A percentile compares a stretch with the other conserved stretches of the same genome.
Evolutionary conservation across 2,797 vertebrate genomes (phyloP).

Genomic region (Pyrocephalus nanus): DNA sequence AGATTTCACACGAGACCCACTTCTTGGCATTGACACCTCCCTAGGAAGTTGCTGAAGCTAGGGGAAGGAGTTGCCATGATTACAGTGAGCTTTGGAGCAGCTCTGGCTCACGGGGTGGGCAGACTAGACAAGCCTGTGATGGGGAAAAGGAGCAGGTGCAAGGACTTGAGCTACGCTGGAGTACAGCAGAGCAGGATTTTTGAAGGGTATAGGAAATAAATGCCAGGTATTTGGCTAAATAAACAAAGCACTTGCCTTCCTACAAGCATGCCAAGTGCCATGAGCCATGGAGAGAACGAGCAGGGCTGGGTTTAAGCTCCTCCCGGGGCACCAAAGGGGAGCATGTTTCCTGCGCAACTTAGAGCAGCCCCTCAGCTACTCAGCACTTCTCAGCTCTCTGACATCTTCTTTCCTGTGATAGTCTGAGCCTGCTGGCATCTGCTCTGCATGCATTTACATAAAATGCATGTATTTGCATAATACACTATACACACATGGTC

Average conservation of each 20-base stretch:
- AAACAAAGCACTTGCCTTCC: neutral
- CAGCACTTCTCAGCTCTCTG: neutral
- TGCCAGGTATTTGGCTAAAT: neutral
- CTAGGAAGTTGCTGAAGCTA: neutral
- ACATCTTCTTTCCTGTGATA: conserved; percentile 9
- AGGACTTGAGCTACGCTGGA: neutral
- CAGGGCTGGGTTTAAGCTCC: neutral
- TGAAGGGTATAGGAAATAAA: neutral
- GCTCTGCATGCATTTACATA: conserved; percentile 59
- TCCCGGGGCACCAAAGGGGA: neutral
- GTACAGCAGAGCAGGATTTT: neutral
- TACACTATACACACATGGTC: neutral
- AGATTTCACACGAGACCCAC: neutral
- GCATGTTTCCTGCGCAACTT: neutral
- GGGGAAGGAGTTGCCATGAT: neutral
- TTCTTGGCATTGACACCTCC: neutral
- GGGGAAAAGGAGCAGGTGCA: neutral
- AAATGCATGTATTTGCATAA: conserved; percentile 50
- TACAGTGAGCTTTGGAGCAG: neutral
- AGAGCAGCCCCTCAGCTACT: neutral
- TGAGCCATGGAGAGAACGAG: neutral
- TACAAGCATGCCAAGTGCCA: neutral
- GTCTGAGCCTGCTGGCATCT: conserved; percentile 35
- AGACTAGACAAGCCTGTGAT: neutral
- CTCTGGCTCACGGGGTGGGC: accelerated